Percentiles rank a stretch among this genome's conserved stretches.
Evolutionary conservation across 2,797 vertebrate species (phyloP).

Genomic region (Tadarida brasiliensis): DNA sequence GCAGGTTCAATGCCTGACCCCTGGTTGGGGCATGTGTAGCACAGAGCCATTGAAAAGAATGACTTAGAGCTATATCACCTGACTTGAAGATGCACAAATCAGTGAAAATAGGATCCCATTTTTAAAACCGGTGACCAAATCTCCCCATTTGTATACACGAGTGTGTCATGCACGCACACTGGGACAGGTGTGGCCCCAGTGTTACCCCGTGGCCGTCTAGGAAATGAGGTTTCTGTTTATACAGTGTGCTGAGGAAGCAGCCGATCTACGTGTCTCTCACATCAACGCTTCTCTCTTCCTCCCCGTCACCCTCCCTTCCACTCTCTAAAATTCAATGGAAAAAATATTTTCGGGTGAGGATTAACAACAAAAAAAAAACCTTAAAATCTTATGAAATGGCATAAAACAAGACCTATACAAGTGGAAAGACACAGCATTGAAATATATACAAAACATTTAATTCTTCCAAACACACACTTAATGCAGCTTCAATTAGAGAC

Average conservation of each 20-base stretch:
- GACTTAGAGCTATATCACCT: too few species aligned
- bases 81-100: background rate
- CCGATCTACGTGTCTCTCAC: too few species aligned
- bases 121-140: background rate
- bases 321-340: background rate
- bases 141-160: background rate
- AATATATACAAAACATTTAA: background rate
- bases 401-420: background rate
- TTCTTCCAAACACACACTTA: conserved; percentile 17
- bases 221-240: background rate
- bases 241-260: background rate
- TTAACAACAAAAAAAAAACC: background rate
- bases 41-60: too few species aligned
- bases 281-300: background rate
- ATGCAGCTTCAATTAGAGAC: background rate
- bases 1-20: background rate
- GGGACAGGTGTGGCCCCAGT: background rate
- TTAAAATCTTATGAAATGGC: background rate
- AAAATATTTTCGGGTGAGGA: too few species aligned
- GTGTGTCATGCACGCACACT: too few species aligned
- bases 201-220: background rate
- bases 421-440: background rate
- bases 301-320: background rate
- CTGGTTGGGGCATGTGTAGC: too few species aligned
- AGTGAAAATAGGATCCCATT: background rate